Percentiles rank a stretch among this genome's conserved stretches.
These are phyloP conservation scores for Macropodus opercularis DNA, from an alignment of 2,797 vertebrate species.

Conservation along the genomic window DNA sequence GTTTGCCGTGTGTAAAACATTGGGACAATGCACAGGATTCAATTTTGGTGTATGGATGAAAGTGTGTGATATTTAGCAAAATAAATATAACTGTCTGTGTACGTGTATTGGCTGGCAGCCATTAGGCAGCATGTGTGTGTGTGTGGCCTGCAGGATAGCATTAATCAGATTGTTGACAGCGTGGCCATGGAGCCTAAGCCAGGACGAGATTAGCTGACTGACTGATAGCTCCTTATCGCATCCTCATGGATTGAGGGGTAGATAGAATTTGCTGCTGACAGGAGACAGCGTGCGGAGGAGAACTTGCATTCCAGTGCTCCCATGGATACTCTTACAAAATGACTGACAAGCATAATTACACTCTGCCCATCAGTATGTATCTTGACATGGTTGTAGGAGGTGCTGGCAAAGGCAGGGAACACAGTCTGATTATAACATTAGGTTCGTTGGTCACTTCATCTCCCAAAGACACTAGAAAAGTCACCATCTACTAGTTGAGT, in stretches of 20 bases:
- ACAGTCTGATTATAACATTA: slow-evolving; percentile 2
- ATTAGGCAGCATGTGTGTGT: slow-evolving; percentile 57
- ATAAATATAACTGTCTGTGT: slow-evolving; percentile 17
- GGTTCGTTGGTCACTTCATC: slow-evolving; percentile 14
- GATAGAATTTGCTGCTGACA: slow-evolving; percentile 37
- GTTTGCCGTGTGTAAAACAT: neutral
- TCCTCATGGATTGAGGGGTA: slow-evolving; percentile 34
- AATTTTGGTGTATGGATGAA: neutral
- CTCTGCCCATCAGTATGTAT: slow-evolving; percentile 13
- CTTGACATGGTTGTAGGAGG: slow-evolving; percentile 24
- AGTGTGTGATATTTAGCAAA: slow-evolving; percentile 3
- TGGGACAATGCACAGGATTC: neutral
- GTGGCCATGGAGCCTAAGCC: slow-evolving; percentile 60
- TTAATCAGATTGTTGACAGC: slow-evolving; percentile 75
- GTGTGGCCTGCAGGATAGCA: slow-evolving; percentile 51
- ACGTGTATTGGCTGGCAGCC: slow-evolving; percentile 45
- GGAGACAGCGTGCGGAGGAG: slow-evolving; percentile 10
- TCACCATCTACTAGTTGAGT: no score
- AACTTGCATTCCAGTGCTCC: slow-evolving; percentile 12
- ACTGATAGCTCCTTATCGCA: slow-evolving; percentile 61
- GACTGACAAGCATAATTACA: slow-evolving; percentile 31
- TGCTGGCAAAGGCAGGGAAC: slow-evolving; percentile 8
- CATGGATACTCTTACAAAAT: slow-evolving; percentile 28
- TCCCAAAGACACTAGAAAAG: neutral
- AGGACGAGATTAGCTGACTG: slow-evolving; percentile 59